phyloP scores from a whole-genome alignment of 1,140 invertebrate species.

The Drosophila lacertosa region DNA sequence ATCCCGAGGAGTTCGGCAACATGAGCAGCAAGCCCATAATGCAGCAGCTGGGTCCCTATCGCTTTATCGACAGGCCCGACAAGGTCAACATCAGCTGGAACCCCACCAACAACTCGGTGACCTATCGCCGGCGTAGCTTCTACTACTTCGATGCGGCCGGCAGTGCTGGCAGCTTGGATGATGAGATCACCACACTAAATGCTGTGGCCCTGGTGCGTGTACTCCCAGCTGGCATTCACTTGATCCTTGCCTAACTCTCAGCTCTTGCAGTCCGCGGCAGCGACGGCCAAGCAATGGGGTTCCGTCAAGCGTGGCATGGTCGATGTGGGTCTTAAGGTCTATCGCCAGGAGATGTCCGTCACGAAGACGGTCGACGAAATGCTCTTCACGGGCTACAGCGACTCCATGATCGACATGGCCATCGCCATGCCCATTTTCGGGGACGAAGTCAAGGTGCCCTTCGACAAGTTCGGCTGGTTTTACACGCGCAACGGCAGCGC shows the following conservation, averaged over 20 bases:
- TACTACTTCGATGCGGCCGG: constrained; percentile 90
- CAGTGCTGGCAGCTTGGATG: constrained; percentile 90
- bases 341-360: constrained; percentile 86
- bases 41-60: constrained; percentile 90
- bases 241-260: not conserved
- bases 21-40: constrained; percentile 87
- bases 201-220: constrained; percentile 91
- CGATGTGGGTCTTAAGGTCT: constrained; percentile 85
- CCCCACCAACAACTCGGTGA: constrained; percentile 91
- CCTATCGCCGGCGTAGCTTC: constrained; percentile 89
- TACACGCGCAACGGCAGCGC: constrained; percentile 91
- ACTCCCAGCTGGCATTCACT: accelerated
- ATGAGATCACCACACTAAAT: constrained; percentile 92
- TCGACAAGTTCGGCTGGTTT: constrained; percentile 92
- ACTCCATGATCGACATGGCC: constrained; percentile 88
- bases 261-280: constrained; percentile 88
- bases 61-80: constrained; percentile 88
- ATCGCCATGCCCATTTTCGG: constrained; percentile 85
- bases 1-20: constrained; percentile 86
- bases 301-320: constrained; percentile 86
- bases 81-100: constrained; percentile 90
- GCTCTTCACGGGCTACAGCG: constrained; percentile 91
- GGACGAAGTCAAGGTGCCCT: constrained; percentile 85
- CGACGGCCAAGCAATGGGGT: constrained; percentile 86
- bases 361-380: constrained; percentile 89